Base-by-base conservation (phyloP, 2,113 vertebrate species). In the Reinhardtius hippoglossoides region DNA sequence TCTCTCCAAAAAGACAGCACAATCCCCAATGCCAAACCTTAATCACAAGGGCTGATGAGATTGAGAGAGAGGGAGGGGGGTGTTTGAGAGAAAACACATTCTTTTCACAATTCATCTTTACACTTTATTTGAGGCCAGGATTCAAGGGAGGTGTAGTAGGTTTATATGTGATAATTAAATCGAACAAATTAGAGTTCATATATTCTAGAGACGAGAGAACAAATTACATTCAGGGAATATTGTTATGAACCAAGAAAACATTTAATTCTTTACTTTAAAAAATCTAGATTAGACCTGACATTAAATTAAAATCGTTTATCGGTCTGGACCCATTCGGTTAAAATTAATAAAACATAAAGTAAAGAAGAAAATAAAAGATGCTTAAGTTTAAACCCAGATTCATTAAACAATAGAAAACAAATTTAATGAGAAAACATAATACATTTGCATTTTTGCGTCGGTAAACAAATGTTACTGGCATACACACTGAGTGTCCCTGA, bases 1-100 rank as follows among this genome's bases (percentile, higher is more conserved):
- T 97, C 97, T 98, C 96, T 96, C 97, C 96, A 97, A 97, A 95
- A 96, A 97, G 97, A 97, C 96, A 91, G 92, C 92, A 93, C 91
- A 92, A 92, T 91, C 91, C 87, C 91, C 93, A 91, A 89, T 91
- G 93, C 92, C 94, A 92, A 93, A 89, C 92, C 92, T 91, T 95
- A 94, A 95, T 94, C 93, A 93, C 84, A 88, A 86, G 89, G 92
- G 92, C 89, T 93, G 93, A 94, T 93, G 92, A 92, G 92, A 93
- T 92, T 89, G 92, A 76, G 87, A 21, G 50, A 21, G 50, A 9
- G 50, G 20, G 23, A 6, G 56, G 65, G 56, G 54, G 1, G 66
- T 6, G 21, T 73, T 76, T 73, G 87, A 89, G 90, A 86, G 79
- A 92, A 88, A 90, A 88, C 86, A 92, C 86, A 89, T 90, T 92